A percentile compares a stretch with the other conserved stretches of the same genome.
Conservation (phyloP, 2,113 vertebrate species). For the Bos indicus region DNA sequence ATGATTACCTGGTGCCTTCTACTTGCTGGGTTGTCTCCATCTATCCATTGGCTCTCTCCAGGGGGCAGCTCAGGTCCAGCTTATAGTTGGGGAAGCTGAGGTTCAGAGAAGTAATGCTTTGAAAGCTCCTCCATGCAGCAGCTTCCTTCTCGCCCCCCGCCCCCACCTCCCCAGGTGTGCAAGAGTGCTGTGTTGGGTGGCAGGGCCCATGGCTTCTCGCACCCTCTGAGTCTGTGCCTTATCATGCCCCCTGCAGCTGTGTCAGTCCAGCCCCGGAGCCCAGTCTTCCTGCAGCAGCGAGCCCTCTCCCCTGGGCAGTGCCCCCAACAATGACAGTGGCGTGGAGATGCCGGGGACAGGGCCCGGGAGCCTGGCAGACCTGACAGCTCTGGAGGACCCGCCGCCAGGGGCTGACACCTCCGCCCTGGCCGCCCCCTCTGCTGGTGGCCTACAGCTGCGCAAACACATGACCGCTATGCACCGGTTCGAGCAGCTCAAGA, state of each 20-base stretch:
- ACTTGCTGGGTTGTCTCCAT: fast-evolving
- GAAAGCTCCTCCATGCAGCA: not conserved
- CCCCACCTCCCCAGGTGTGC: not conserved
- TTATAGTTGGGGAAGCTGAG: not conserved
- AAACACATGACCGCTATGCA: conserved; percentile 89
- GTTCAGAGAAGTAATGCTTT: not conserved
- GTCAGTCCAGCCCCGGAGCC: conserved; percentile 96
- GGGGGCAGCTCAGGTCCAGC: not conserved
- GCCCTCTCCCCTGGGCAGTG: conserved; percentile 94
- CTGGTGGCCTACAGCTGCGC: conserved; percentile 91
- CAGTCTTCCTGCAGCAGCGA: conserved; percentile 99
- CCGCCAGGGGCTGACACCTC: conserved; percentile 90
- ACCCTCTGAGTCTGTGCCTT: not conserved
- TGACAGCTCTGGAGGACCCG: conserved; percentile 89
- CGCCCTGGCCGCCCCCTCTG: conserved; percentile 84
- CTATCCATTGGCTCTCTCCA: not conserved
- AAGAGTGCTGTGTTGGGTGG: not conserved
- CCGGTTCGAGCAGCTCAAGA: conserved; percentile 96
- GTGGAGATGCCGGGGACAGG: conserved; percentile 96
- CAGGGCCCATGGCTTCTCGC: not conserved
- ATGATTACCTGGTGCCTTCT: not conserved
- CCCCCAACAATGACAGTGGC: conserved; percentile 98
- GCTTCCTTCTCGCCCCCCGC: not conserved
- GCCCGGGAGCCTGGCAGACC: conserved; percentile 97
- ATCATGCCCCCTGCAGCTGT: conserved; percentile 82